A percentile compares a stretch with the other conserved stretches of the same genome.
Conservation (phyloP, 2,888 invertebrate genomes). For the Yponomeuta malinellus region DNA sequence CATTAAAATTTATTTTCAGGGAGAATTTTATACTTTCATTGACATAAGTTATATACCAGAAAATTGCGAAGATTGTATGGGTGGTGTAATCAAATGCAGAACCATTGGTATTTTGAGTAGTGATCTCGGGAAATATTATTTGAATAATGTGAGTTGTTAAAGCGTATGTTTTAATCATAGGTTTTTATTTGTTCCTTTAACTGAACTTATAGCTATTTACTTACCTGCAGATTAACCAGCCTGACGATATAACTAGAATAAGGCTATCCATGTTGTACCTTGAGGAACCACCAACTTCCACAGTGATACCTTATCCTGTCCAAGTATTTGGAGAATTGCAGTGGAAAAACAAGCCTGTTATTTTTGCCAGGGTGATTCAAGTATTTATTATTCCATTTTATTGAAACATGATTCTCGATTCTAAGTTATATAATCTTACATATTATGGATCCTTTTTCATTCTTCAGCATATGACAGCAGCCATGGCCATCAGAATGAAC, state of each 20-base stretch:
- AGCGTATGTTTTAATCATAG: conserved; percentile 33
- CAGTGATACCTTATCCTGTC: conserved; percentile 45
- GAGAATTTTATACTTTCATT: conserved; percentile 29
- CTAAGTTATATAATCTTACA: too few relatives aligned
- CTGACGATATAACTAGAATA: not conserved
- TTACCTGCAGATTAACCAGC: not conserved
- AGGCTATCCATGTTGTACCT: conserved; percentile 35
- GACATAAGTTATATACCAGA: conserved; percentile 33
- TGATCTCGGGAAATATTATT: conserved; percentile 41
- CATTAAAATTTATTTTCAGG: not conserved
- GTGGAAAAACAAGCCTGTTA: conserved; percentile 49
- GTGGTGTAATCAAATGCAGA: conserved; percentile 39
- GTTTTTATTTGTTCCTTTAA: not conserved
- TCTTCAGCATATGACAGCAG: not conserved
- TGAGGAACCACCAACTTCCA: conserved; percentile 33
- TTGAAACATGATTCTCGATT: too few relatives aligned
- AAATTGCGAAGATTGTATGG: conserved; percentile 29
- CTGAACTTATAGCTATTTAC: not conserved
- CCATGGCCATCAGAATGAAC: not conserved
- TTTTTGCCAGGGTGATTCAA: conserved; percentile 51
- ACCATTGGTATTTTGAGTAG: conserved; percentile 53
- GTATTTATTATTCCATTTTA: conserved; percentile 26
- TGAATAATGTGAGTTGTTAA: conserved; percentile 38
- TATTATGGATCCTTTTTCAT: not conserved
- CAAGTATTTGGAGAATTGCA: conserved; percentile 56